These are phyloP conservation scores for Botia almorhae DNA, from an alignment of 2,797 vertebrate species.

Conservation along the genomic window DNA sequence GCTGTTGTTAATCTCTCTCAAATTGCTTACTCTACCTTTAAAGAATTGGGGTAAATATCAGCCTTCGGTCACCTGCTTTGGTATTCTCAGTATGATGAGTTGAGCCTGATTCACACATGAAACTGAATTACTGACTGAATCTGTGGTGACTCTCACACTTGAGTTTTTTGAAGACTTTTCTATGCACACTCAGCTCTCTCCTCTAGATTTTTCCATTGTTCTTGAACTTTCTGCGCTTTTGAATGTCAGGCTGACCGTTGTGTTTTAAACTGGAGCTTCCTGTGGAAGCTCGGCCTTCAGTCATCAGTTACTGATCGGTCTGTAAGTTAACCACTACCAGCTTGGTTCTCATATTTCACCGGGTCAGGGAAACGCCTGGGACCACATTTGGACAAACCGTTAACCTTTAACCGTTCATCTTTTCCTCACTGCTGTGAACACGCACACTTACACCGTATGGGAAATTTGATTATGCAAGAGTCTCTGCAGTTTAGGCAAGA, in stretches of 20 bases:
- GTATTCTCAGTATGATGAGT: too few species aligned
- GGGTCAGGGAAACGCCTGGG: conserved; percentile 39
- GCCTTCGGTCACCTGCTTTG: too few species aligned
- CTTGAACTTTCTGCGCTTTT: conserved; percentile 6
- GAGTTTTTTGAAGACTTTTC: not conserved
- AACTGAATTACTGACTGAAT: too few species aligned
- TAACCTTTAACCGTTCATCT: conserved; percentile 2
- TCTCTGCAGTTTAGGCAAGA: not conserved
- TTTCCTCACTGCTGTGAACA: conserved; percentile 28
- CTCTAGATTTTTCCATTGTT: conserved; percentile 37
- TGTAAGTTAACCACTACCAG: conserved; percentile 42
- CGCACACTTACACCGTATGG: not conserved
- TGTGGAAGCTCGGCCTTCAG: conserved; percentile 8
- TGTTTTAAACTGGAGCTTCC: conserved; percentile 45
- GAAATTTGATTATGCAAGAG: not conserved
- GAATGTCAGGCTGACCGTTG: conserved; percentile 36
- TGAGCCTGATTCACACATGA: too few species aligned
- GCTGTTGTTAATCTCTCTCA: too few species aligned
- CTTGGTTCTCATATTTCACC: conserved; percentile 37
- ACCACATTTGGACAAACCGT: conserved; percentile 32
- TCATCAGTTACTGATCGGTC: conserved; percentile 36
- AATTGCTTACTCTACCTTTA: too few species aligned
- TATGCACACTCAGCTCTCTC: not conserved
- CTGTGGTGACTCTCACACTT: too few species aligned
- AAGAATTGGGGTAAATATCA: too few species aligned